These are phyloP conservation scores for Argopecten irradians DNA, from an alignment of 1,140 invertebrate genomes.

Conservation along the genomic window DNA sequence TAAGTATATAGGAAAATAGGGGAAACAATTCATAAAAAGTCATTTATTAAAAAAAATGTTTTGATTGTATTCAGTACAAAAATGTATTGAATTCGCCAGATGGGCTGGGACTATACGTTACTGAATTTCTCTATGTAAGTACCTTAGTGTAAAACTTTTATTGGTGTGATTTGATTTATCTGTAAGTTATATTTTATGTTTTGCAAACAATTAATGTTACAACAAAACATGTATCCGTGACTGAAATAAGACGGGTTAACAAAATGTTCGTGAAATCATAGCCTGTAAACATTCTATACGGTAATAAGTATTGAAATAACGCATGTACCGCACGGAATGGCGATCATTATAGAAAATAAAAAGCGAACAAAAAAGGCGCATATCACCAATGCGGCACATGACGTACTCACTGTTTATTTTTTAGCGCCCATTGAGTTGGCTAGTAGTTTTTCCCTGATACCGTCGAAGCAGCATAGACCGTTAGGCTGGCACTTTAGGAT, in stretches of 20 bases:
- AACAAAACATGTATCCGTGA: no score
- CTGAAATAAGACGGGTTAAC: not conserved
- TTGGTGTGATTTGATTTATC: no score
- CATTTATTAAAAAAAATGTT: no score
- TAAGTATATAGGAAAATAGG: no score
- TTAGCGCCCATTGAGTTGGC: not conserved
- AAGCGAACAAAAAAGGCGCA: not conserved
- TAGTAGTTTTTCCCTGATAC: conserved; percentile 6
- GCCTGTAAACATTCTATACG: not conserved
- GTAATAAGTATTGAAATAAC: not conserved
- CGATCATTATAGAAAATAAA: not conserved
- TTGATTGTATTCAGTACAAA: no score
- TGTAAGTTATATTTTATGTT: no score
- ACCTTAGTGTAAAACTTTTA: no score
- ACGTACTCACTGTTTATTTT: not conserved
- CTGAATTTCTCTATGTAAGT: no score
- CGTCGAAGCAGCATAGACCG: not conserved
- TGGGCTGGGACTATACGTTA: no score
- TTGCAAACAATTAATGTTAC: no score
- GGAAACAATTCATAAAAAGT: no score
- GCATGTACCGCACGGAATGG: not conserved
- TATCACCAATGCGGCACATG: not conserved
- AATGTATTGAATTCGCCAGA: no score
- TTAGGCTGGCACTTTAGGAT: not conserved
- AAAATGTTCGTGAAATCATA: not conserved